phyloP scores from a whole-genome alignment of 2,888 invertebrate species.

The Leptura quadrifasciata region DNA sequence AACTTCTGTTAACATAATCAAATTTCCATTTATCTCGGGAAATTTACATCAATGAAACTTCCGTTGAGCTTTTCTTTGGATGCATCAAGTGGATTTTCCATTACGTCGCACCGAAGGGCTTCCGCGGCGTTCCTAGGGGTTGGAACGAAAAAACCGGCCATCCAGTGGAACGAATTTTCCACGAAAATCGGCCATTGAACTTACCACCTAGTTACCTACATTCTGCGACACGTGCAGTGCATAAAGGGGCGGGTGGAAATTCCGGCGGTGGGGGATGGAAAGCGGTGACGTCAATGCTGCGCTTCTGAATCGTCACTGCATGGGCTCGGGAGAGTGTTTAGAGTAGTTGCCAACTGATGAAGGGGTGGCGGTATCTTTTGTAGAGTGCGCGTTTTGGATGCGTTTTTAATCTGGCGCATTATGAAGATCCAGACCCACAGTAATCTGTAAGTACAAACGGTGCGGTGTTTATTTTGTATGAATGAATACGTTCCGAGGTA shows the following conservation, averaged over 20 bases:
- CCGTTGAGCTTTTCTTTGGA: slow-evolving; percentile 39
- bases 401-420: slow-evolving; percentile 26
- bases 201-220: slow-evolving; percentile 68
- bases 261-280: slow-evolving; percentile 46
- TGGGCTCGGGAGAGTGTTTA: slow-evolving; percentile 41
- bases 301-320: slow-evolving; percentile 43
- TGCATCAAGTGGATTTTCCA: slow-evolving; percentile 1
- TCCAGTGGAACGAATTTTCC: slow-evolving; percentile 43
- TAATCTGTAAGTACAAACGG: slow-evolving; percentile 47
- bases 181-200: slow-evolving; percentile 64
- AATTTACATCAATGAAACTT: slow-evolving; percentile 38
- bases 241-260: slow-evolving; percentile 47
- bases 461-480: slow-evolving; percentile 22
- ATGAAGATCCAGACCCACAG: slow-evolving; percentile 53
- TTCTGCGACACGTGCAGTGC: slow-evolving; percentile 60
- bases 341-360: slow-evolving; percentile 44
- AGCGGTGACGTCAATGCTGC: slow-evolving; percentile 66
- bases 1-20: slow-evolving; percentile 22
- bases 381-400: slow-evolving; percentile 39
- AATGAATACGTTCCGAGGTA: too few species aligned
- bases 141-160: slow-evolving; percentile 38
- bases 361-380: slow-evolving; percentile 16
- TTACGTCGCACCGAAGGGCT: background rate
- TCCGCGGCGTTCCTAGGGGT: slow-evolving; percentile 26
- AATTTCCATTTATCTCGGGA: slow-evolving; percentile 13